These are phyloP conservation scores for Artemia franciscana DNA, from an alignment of 1,140 invertebrate species.

Conservation along the genomic window DNA sequence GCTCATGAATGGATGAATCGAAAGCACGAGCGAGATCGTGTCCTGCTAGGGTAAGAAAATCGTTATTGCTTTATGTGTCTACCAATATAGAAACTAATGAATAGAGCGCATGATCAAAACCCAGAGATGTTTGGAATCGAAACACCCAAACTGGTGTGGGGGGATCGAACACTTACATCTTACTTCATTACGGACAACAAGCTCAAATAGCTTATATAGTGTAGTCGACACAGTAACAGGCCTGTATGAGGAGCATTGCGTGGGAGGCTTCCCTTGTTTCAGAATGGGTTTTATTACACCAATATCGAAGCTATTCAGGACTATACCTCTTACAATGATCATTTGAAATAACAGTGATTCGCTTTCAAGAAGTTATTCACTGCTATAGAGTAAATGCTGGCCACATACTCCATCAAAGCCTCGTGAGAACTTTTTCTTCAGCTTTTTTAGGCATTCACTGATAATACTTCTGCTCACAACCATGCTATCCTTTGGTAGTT, in stretches of 20 bases:
- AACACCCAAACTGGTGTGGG: not conserved
- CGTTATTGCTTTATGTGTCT: not conserved
- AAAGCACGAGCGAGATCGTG: no score
- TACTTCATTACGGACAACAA: not conserved
- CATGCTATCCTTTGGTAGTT: no score
- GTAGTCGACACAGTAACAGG: not conserved
- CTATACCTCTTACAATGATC: not conserved
- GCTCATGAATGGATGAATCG: no score
- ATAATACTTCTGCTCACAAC: no score
- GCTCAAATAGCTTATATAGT: not conserved
- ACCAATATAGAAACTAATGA: not conserved
- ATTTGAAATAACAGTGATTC: not conserved
- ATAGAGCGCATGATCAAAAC: not conserved
- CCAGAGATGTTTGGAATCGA: not conserved
- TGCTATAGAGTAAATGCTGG: not conserved
- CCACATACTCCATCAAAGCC: not conserved
- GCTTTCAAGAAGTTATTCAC: not conserved
- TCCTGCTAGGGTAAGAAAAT: no score
- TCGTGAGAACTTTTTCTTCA: not conserved
- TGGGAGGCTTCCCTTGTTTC: not conserved
- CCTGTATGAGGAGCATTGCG: not conserved
- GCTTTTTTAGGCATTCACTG: no score
- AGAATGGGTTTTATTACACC: not conserved
- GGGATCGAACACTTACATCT: not conserved
- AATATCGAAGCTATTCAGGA: not conserved